Base-by-base conservation (phyloP, 2,797 vertebrate species). In the Tangara arthus region DNA sequence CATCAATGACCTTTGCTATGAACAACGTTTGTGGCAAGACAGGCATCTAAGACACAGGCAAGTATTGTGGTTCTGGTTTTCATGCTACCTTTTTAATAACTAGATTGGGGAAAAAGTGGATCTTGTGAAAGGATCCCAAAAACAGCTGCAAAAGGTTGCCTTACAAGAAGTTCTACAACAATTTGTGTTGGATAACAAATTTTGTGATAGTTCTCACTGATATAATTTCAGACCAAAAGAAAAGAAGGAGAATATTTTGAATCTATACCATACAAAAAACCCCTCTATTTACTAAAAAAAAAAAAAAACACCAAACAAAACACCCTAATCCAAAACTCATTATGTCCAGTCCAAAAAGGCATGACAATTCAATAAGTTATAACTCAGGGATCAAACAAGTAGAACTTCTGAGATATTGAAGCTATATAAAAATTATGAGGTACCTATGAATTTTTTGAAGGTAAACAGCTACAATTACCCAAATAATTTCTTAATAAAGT, bases 51-150 rank as follows among this genome's bases (percentile, higher is more conserved):
- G 8, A 32, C 15, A 77, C 21, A 78, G 41, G 24, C 19, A 52
- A 66, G 26, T 34, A 56, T 10, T 63, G 20, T 32, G 12, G 28
- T 53, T 64, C 39, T 41, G 37, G 34, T 44, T 87, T 92, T 73
- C 11, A 32, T 8, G 22, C 7, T 41, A 27, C 5, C 22, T 23
- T 81, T 60, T n/a, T 28, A 72, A 47, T 37, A 71, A 69, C 15
- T 24, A 44, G 3, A 5, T 47, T 44, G 7, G 15, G 26, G 28
- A 0, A 2, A 9, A 18, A 15, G 8, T 5, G 4, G 9, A 34
- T 37, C n/a, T 53, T 50, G 16, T 32, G 42, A 75, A 71, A 71
- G 18, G 17, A 68, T 49, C 28, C 64, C 53, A 16, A 56, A 3
- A 16, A 63, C 46, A 15, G 46, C 39, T 82, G 10, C 56, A 21